Conservation (phyloP, 2,113 vertebrate species). For the Archocentrus centrarchus region DNA sequence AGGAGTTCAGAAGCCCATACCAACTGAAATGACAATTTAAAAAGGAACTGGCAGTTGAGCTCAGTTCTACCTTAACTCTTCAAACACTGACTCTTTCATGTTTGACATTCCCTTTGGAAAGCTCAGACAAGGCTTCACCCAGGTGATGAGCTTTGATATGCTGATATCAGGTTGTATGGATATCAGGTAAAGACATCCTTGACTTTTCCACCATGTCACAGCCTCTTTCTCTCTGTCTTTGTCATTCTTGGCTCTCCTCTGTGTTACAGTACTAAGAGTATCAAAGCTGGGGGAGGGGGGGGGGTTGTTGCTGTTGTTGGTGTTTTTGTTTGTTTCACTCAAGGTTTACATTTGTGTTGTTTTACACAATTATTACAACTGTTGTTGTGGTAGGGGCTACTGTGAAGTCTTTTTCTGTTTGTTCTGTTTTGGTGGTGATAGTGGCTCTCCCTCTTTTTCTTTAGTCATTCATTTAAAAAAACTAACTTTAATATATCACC, state of each 20-base stretch:
- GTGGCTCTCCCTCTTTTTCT: not conserved
- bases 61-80: conserved; percentile 47
- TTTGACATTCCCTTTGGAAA: conserved; percentile 59
- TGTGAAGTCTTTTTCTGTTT: not conserved
- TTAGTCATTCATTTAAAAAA: not conserved
- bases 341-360: not conserved
- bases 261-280: not conserved
- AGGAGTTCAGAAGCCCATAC: conserved; percentile 15
- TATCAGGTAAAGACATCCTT: conserved; percentile 33
- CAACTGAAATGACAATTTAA: conserved; percentile 45
- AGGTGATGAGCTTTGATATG: conserved; percentile 64
- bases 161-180: conserved; percentile 42
- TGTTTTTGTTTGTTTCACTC: not conserved
- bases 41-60: conserved; percentile 50
- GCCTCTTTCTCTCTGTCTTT: not conserved
- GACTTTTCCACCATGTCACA: conserved; percentile 4
- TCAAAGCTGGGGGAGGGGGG: too few relatives aligned
- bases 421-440: not conserved
- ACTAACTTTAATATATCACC: too few relatives aligned
- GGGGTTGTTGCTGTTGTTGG: too few relatives aligned
- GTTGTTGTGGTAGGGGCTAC: not conserved
- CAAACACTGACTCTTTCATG: conserved; percentile 52
- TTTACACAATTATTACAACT: not conserved
- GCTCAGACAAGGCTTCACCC: conserved; percentile 49
- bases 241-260: not conserved